Base-by-base conservation (phyloP, 2,113 vertebrate species). In the Neotoma lepida region DNA sequence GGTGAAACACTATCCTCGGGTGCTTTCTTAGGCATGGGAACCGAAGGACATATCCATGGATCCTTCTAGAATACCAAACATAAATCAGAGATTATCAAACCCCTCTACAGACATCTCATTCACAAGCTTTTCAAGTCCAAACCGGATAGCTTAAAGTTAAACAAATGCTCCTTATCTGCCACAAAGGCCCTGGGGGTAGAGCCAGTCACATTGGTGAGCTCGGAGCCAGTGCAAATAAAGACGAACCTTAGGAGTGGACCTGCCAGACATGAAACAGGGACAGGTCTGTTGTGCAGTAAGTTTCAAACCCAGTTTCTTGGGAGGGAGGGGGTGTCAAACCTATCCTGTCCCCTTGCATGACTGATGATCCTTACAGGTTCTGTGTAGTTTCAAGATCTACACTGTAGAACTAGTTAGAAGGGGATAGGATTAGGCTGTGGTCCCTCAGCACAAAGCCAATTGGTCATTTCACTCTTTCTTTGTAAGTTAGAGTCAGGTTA, bases 161-260 rank as follows among this genome's bases (percentile, higher is more conserved):
- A 61, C 41, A 70, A 86, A 64, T 35, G 39, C n/a, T 86, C 17
- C 41, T 56, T 39, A 44, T 71, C 61, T 10, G 0, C 61, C 56
- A 24, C 61, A 78, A 51, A 77, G 54, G 61, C 51, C 70, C 86
- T n/a, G 18, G 41, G 41, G 51, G 66, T 61, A 85, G 82, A 13
- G 35, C 39, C 54, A 3, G 82, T 64, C 63, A 49, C 56, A 20
- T 24, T 24, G 26, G 46, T 85, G 24, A 92, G 24, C 54, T 63
- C 64, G 24, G 54, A 89, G 91, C 93, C 91, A 89, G 13, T 89
- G 73, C 18, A 92, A 95, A 92, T 73, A 51, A 78, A 94, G 77
- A 94, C 39, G 73, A 58, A 17, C n/a, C 51, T 88, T 51, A n/a
- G 71, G 66, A 76, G 20, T 49, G 71, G 58, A 81, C 26, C 22